These are phyloP conservation scores for Pandion haliaetus DNA, from an alignment of 2,113 vertebrate genomes.

Conservation along the genomic window DNA sequence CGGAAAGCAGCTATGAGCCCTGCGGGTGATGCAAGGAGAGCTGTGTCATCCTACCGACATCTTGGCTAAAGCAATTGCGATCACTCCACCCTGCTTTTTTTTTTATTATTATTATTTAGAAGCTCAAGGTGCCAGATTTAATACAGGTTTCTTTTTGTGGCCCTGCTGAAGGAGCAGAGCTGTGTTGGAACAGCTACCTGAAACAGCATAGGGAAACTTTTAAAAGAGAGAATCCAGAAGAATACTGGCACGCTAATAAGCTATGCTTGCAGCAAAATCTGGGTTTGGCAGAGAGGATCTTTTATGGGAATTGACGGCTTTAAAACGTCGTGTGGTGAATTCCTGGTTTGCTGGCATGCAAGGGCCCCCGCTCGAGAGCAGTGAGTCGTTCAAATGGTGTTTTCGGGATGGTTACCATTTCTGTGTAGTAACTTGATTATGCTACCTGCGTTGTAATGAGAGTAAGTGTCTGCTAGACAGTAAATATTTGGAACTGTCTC, in stretches of 20 bases:
- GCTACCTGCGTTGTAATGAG: conserved; percentile 41
- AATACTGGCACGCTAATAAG: background rate
- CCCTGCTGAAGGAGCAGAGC: background rate
- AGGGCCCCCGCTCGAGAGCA: background rate
- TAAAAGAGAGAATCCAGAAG: background rate
- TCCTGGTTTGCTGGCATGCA: background rate
- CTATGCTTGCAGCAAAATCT: background rate
- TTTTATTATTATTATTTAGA: background rate
- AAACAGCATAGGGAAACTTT: background rate
- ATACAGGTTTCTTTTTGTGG: background rate
- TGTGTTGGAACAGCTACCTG: background rate
- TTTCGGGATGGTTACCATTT: background rate
- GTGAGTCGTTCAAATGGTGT: background rate
- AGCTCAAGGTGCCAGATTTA: background rate
- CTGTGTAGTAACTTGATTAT: conserved; percentile 6
- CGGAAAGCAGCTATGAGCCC: accelerated
- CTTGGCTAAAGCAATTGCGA: background rate
- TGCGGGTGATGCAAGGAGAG: accelerated
- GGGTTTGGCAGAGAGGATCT: background rate
- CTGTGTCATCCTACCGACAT: background rate
- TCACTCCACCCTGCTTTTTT: accelerated
- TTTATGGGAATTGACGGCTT: background rate
- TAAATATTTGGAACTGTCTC: conserved; percentile 61
- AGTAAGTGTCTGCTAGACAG: conserved; percentile 53
- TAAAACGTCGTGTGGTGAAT: background rate